Evolutionary conservation across 1,140 invertebrate species (phyloP).

Genomic region (Drosophila bifasciata): DNA sequence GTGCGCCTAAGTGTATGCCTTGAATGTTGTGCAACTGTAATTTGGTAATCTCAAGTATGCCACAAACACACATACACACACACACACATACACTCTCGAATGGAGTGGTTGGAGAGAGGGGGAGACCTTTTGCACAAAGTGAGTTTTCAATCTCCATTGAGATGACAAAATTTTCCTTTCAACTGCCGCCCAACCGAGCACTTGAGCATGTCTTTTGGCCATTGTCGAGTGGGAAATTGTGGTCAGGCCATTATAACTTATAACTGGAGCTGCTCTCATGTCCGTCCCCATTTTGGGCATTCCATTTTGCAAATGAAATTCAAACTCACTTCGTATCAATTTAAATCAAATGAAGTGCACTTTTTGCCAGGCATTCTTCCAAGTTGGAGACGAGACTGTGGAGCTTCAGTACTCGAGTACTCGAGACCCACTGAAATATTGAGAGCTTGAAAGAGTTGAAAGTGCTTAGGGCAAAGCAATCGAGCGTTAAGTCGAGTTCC

Average conservation of each 20-base stretch:
- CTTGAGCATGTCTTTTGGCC: conserved; percentile 79
- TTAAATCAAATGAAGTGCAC: conserved; percentile 81
- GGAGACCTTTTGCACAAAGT: conserved; percentile 34
- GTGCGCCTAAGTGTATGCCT: conserved; percentile 46
- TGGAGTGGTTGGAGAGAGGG: no score
- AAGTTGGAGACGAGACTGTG: not conserved
- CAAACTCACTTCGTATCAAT: conserved; percentile 75
- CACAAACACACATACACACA: conserved; percentile 11
- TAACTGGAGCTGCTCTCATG: conserved; percentile 30
- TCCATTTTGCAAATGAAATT: conserved; percentile 76
- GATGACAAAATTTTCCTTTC: conserved; percentile 70
- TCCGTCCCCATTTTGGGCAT: conserved; percentile 26
- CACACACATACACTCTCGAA: no score
- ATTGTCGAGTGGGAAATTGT: conserved; percentile 73
- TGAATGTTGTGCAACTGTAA: conserved; percentile 60
- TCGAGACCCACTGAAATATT: conserved; percentile 41
- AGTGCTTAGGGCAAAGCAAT: conserved; percentile 52
- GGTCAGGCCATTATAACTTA: conserved; percentile 81
- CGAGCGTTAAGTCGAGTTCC: conserved; percentile 65
- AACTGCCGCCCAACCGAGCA: conserved; percentile 54
- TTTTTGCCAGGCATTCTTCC: conserved; percentile 39
- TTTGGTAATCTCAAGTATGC: conserved; percentile 55
- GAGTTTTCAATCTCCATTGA: conserved; percentile 56
- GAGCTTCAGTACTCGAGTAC: conserved; percentile 26
- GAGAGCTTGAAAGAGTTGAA: conserved; percentile 38